Percentiles rank a stretch among this genome's conserved stretches.
phyloP scores from a whole-genome alignment of 2,797 vertebrate genomes.

The Zenarchopterus dispar region DNA sequence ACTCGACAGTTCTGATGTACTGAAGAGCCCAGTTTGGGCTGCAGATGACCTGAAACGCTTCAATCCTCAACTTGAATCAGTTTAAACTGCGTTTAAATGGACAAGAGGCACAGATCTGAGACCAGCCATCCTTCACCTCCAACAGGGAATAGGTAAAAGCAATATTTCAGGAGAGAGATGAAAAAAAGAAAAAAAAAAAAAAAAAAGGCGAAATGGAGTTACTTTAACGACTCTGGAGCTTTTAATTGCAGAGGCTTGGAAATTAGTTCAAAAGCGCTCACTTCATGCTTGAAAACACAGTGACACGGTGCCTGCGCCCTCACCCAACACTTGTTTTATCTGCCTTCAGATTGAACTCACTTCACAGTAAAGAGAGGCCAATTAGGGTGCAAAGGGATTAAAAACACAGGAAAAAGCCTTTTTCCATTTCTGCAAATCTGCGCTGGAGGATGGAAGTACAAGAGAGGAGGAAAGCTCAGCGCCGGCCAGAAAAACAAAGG shows the following conservation, averaged over 20 bases:
- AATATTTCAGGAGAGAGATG: constrained; percentile 19
- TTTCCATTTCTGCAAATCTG: constrained; percentile 59
- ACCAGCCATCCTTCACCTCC: constrained; percentile 41
- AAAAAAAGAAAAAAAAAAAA: constrained; percentile 14
- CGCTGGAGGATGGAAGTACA: constrained; percentile 35
- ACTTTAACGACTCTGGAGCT: constrained; percentile 56
- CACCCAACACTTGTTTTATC: constrained; percentile 74
- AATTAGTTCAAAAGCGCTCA: constrained; percentile 74
- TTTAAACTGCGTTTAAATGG: constrained; percentile 35
- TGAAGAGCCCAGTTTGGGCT: constrained; percentile 33
- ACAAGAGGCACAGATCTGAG: constrained; percentile 31
- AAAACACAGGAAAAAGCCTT: constrained; percentile 63
- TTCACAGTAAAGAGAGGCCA: constrained; percentile 80
- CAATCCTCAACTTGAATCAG: constrained; percentile 19
- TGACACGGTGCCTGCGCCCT: constrained; percentile 61
- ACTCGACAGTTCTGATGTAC: constrained; percentile 2
- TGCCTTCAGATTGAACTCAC: constrained; percentile 73
- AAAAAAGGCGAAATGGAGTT: constrained; percentile 18
- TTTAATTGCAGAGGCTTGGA: constrained; percentile 74
- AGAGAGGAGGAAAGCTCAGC: constrained; percentile 46
- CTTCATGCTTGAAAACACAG: constrained; percentile 78
- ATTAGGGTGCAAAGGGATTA: constrained; percentile 81
- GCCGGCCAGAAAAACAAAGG: constrained; percentile 46
- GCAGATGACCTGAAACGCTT: constrained; percentile 1
- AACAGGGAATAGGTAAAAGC: constrained; percentile 47